Evolutionary conservation across 2,888 invertebrate species (phyloP).

Genomic region (Mythimna albipuncta): DNA sequence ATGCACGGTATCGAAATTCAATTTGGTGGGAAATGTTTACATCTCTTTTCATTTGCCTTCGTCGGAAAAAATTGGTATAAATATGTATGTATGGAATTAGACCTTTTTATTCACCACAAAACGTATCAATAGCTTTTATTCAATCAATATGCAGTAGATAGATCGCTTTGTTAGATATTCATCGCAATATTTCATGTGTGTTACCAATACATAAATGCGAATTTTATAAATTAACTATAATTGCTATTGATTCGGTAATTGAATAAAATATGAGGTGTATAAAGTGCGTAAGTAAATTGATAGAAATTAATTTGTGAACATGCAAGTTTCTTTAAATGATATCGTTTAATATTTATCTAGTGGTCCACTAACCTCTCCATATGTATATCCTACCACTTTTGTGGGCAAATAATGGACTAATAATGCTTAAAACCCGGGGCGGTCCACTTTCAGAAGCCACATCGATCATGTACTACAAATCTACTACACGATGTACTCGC

Average conservation of each 20-base stretch:
- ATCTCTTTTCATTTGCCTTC: constrained; percentile 55
- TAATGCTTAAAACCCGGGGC: background rate
- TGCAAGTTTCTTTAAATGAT: no score
- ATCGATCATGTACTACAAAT: constrained; percentile 32
- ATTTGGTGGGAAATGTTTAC: constrained; percentile 59
- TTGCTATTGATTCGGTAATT: background rate
- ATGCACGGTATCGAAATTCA: constrained; percentile 54
- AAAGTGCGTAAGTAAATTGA: background rate
- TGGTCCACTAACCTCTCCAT: no score
- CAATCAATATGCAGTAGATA: constrained; percentile 51
- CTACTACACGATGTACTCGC: constrained; percentile 21
- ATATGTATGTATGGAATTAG: constrained; percentile 61
- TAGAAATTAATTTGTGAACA: background rate
- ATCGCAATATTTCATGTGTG: constrained; percentile 33
- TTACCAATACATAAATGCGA: background rate
- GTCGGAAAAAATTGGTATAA: constrained; percentile 37
- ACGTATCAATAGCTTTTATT: constrained; percentile 39
- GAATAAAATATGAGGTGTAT: background rate
- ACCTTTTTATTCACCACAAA: constrained; percentile 60
- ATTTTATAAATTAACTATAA: background rate
- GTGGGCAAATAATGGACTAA: background rate
- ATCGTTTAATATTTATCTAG: no score
- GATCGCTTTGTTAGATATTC: constrained; percentile 45
- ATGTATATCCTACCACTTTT: no score
- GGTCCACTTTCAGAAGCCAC: background rate